phyloP scores from a whole-genome alignment of 2,888 invertebrate genomes.

The Bursaphelenchus okinawaensis region DNA sequence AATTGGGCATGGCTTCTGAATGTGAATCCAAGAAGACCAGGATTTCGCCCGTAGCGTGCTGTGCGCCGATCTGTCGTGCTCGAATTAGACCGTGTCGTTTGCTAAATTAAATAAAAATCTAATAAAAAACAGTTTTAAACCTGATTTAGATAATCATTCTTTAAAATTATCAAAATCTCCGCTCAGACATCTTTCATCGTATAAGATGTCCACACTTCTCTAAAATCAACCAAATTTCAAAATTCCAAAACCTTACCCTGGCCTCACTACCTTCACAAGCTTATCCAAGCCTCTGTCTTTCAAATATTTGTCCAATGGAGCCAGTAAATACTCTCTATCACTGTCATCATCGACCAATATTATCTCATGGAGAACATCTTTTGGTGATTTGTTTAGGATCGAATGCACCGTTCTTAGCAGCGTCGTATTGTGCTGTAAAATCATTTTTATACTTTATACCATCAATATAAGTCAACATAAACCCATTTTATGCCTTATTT shows the following conservation, averaged over 20 bases:
- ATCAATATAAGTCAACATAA: too few species aligned
- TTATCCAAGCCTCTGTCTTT: conserved; percentile 45
- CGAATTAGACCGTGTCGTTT: conserved; percentile 58
- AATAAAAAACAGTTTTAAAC: not conserved
- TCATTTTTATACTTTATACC: conserved; percentile 2
- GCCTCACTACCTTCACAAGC: conserved; percentile 51
- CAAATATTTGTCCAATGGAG: conserved; percentile 60
- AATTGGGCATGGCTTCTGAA: conserved; percentile 76
- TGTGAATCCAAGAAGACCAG: conserved; percentile 83
- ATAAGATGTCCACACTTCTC: too few species aligned
- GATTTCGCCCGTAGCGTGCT: conserved; percentile 68
- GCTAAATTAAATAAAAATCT: conserved; percentile 19
- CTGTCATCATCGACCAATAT: conserved; percentile 62
- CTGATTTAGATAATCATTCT: too few species aligned
- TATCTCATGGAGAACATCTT: conserved; percentile 61
- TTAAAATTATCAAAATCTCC: not conserved
- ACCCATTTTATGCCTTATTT: too few species aligned
- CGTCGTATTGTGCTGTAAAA: conserved; percentile 61
- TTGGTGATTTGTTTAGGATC: conserved; percentile 61
- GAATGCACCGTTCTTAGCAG: conserved; percentile 61
- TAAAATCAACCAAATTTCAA: not conserved
- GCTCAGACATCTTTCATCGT: too few species aligned
- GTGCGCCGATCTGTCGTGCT: conserved; percentile 65
- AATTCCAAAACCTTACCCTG: conserved; percentile 44
- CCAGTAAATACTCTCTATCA: conserved; percentile 58